phyloP scores from a whole-genome alignment of 2,797 vertebrate species.

The Streptopelia turtur region DNA sequence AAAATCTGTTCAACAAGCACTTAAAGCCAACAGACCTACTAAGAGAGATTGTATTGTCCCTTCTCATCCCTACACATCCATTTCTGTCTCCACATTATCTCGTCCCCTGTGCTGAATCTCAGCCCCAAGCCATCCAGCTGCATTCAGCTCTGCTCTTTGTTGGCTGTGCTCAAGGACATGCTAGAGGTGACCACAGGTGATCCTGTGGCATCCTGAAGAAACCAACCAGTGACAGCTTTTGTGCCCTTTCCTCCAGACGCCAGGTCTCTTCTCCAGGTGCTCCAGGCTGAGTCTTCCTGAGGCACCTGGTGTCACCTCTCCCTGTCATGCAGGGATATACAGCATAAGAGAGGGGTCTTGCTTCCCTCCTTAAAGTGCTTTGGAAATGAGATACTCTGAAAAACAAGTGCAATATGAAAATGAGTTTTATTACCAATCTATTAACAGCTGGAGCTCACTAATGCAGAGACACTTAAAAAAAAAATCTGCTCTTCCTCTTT shows the following conservation, averaged over 20 bases:
- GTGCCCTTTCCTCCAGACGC: background rate
- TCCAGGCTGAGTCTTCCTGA: background rate
- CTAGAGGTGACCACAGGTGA: background rate
- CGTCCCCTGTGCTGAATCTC: background rate
- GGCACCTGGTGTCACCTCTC: background rate
- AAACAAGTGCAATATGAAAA: background rate
- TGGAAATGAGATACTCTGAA: background rate
- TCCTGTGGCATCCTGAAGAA: background rate
- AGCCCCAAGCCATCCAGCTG: background rate
- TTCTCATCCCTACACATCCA: background rate
- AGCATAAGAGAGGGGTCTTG: background rate
- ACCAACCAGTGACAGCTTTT: background rate
- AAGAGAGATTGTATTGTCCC: background rate
- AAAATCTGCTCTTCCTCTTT: background rate
- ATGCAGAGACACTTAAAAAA: background rate
- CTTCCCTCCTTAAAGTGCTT: background rate
- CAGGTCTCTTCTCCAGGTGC: background rate
- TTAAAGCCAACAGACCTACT: background rate
- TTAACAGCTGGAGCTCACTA: background rate
- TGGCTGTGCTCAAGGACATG: background rate
- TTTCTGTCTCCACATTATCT: background rate
- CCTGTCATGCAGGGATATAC: accelerated
- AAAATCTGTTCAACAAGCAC: slow-evolving; percentile 7
- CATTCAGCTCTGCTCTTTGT: background rate
- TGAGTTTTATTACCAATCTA: background rate